Base-by-base conservation (phyloP, 2,888 invertebrate species). In the Ypsolopha scabrella region DNA sequence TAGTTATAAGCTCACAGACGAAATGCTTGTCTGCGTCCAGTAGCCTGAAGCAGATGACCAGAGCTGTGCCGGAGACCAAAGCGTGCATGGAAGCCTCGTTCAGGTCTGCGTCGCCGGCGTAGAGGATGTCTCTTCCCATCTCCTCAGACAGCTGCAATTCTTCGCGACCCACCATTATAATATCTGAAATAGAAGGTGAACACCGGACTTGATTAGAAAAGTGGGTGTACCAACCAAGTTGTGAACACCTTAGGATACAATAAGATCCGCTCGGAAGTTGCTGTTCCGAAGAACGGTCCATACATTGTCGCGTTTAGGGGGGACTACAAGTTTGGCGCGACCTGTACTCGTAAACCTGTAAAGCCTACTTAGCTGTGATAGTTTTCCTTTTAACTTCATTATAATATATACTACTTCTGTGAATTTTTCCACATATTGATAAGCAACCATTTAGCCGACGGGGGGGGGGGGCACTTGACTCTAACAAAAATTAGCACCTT, bases 151-250 rank as follows among this genome's bases (percentile, higher is more conserved):
- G 56, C 6, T 68, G 53, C 1, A 82, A 46, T 35, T 71, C 74
- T 62, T 85, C 85, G 10, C 81, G 72, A 3, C 72, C 83, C 9
- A 83, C 72, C 83, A 85, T 85, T 49, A 81, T 70, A 1, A 83
- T 79, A 53, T 78, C 85, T 83, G 57, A 0, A 60, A 51, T 46
- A 34, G 4, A 36, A 8, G n/a, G n/a, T n/a, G n/a, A n/a, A n/a
- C n/a, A 48, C n/a, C 11, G 24, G 37, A 37, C 11, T 10, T 37
- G 13, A 43, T 7, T 3, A 43, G 2, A 43, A 43, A 43, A 43
- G 1, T 43, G 6, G 2, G 6, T 35, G 9, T 47, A 1, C 2
- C 8, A 2, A 2, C n/a, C 3, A 38, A 38, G n/a, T 38, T 2
- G 3, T 6, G 6, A 6, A 6, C 3, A 38, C n/a, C n/a, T n/a